A percentile compares a stretch with the other conserved stretches of the same genome.
Evolutionary conservation across 2,113 vertebrate genomes (phyloP).

Genomic region (Oxygymnocypris stewartii): DNA sequence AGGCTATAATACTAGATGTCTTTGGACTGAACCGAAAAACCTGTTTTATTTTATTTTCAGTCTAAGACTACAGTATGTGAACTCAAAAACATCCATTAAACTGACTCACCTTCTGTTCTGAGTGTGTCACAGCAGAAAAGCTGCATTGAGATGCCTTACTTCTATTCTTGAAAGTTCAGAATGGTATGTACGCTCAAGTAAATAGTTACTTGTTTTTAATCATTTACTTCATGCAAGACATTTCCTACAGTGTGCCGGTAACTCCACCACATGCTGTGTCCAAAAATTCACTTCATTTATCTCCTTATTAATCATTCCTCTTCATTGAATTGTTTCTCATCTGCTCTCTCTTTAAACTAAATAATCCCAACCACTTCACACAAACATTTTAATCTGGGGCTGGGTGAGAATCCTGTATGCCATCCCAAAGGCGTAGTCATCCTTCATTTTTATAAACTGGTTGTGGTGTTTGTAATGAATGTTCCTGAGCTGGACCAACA

Average conservation of each 20-base stretch:
- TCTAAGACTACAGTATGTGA: background rate
- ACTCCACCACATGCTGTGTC: slow-evolving; percentile 20
- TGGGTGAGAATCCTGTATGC: slow-evolving; percentile 58
- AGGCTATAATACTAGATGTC: background rate
- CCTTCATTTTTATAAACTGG: slow-evolving; percentile 47
- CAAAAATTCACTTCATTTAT: slow-evolving; percentile 48
- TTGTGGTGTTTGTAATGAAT: slow-evolving; percentile 56
- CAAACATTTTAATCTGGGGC: slow-evolving; percentile 63
- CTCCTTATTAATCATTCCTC: slow-evolving; percentile 42
- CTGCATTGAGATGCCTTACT: background rate
- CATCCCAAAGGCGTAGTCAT: slow-evolving; percentile 58
- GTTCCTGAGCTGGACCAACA: slow-evolving; percentile 62
- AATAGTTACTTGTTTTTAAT: background rate
- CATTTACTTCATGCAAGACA: background rate
- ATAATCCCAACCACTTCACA: slow-evolving; percentile 63
- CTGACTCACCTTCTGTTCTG: background rate
- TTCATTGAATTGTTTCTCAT: slow-evolving; percentile 41
- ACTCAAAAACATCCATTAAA: background rate
- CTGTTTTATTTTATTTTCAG: background rate
- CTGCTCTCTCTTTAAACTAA: slow-evolving; percentile 57
- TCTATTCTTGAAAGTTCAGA: background rate
- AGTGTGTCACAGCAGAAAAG: background rate
- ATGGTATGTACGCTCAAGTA: background rate
- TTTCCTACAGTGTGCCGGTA: slow-evolving; percentile 2
- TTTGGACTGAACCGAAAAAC: background rate